Conservation (phyloP, 2,113 vertebrate species). For the Heterotis niloticus region DNA sequence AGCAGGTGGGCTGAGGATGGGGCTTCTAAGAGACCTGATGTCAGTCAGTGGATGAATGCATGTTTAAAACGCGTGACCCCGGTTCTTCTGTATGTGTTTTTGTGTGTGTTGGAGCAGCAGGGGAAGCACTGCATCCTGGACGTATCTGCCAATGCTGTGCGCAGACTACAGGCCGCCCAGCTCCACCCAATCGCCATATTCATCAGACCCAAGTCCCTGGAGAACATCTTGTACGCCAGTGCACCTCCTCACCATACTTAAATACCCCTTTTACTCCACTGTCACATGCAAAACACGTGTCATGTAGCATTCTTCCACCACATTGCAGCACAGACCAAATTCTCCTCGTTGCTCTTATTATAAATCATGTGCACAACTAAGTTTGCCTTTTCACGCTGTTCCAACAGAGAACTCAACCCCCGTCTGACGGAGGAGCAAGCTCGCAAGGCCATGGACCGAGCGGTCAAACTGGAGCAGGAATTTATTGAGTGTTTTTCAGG, state of each 20-base stretch:
- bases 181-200: slow-evolving; percentile 83
- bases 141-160: slow-evolving; percentile 71
- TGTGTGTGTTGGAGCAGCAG: slow-evolving; percentile 45
- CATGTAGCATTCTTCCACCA: neutral
- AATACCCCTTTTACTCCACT: neutral
- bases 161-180: slow-evolving; percentile 74
- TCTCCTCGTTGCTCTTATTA: no score
- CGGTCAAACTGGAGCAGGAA: slow-evolving; percentile 79
- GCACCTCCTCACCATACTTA: neutral
- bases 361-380: no score
- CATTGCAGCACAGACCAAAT: no score
- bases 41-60: neutral
- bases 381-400: neutral
- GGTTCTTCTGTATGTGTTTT: slow-evolving; percentile 8
- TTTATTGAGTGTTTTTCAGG: slow-evolving; percentile 85
- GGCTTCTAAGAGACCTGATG: neutral
- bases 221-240: slow-evolving; percentile 78
- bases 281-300: neutral
- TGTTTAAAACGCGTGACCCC: neutral
- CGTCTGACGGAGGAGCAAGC: slow-evolving; percentile 81
- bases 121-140: slow-evolving; percentile 75
- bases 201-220: slow-evolving; percentile 80
- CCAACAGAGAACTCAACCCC: slow-evolving; percentile 77
- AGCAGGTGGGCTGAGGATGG: slow-evolving; percentile 67
- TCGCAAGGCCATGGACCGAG: slow-evolving; percentile 78